Percentiles rank a stretch among this genome's conserved stretches.
Conservation (phyloP, 2,797 vertebrate species). For the Aphelocoma californica region DNA sequence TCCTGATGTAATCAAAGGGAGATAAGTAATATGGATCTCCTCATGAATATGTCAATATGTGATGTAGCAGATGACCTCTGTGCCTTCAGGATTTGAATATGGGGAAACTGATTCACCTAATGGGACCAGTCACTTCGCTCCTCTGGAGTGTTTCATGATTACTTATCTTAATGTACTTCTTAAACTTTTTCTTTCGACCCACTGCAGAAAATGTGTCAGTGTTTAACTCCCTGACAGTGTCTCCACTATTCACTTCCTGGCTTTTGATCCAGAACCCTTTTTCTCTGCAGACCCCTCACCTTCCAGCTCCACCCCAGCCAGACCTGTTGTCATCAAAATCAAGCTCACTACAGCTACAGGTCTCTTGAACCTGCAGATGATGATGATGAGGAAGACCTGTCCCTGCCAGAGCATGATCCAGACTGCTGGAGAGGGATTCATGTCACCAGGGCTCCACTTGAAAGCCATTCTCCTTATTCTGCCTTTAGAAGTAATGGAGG, state of each 20-base stretch:
- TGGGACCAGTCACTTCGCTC: neutral
- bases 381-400: neutral
- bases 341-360: neutral
- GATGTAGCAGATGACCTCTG: neutral
- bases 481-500: neutral
- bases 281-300: neutral
- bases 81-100: neutral
- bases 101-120: neutral
- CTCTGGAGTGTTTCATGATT: accelerated
- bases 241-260: neutral
- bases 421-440: neutral
- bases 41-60: neutral
- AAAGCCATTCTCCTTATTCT: neutral
- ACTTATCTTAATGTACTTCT: neutral
- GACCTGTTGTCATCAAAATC: neutral
- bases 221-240: neutral
- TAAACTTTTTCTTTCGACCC: neutral
- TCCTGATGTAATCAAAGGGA: neutral
- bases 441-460: neutral
- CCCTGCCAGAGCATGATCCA: neutral
- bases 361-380: neutral
- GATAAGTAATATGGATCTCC: neutral
- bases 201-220: neutral
- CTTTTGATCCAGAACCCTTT: neutral
- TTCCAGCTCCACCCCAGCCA: neutral